These are phyloP conservation scores for Homalodisca vitripennis DNA, from an alignment of 1,140 invertebrate genomes.

Conservation along the genomic window DNA sequence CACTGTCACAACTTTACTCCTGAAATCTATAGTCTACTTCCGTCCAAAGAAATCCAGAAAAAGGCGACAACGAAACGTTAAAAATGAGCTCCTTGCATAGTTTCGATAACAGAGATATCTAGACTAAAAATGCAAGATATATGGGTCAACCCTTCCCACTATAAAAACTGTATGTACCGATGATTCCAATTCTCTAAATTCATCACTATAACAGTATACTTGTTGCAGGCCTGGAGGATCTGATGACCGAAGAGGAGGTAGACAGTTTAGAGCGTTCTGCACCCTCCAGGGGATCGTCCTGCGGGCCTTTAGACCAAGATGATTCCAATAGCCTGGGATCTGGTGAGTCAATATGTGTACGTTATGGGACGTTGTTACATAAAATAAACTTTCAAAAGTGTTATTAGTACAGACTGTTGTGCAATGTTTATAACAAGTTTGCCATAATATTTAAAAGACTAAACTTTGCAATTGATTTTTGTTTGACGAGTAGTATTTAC, in stretches of 20 bases:
- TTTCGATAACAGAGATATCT: not conserved
- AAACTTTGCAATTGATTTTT: too few species aligned
- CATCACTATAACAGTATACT: too few species aligned
- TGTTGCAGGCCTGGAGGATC: constrained; percentile 14
- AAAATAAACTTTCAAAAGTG: too few species aligned
- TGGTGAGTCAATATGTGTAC: not conserved
- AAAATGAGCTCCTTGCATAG: not conserved
- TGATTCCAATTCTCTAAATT: too few species aligned
- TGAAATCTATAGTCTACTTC: too few species aligned
- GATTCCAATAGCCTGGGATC: constrained; percentile 4
- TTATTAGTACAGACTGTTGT: too few species aligned
- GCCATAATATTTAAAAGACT: too few species aligned
- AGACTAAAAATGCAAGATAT: not conserved
- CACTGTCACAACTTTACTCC: too few species aligned
- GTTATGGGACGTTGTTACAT: too few species aligned
- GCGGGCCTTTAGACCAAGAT: not conserved
- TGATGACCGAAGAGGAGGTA: constrained; percentile 18
- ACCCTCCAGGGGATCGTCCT: not conserved
- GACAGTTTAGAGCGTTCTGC: not conserved
- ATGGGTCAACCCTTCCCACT: not conserved
- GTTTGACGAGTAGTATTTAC: too few species aligned
- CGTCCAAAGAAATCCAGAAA: not conserved
- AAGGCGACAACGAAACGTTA: not conserved
- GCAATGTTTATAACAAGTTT: too few species aligned
- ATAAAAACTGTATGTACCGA: not conserved